These are phyloP conservation scores for Eremobia ochroleuca DNA, from an alignment of 2,888 invertebrate genomes.

Conservation along the genomic window DNA sequence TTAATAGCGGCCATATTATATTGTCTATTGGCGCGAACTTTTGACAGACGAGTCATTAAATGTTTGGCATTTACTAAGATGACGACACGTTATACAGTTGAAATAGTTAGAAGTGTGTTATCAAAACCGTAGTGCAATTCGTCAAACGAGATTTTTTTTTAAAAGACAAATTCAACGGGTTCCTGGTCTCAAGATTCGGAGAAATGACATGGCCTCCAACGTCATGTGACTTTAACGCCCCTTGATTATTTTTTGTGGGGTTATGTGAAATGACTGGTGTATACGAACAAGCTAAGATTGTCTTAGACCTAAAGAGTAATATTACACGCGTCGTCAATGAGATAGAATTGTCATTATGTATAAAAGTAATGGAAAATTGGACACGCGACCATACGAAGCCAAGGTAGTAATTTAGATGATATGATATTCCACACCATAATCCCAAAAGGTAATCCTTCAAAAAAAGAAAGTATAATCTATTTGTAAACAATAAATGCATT, in stretches of 20 bases:
- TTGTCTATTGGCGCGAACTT: not conserved
- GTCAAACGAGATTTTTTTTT: not conserved
- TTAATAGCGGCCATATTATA: not conserved
- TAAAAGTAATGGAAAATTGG: too few species aligned
- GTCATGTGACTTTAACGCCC: not conserved
- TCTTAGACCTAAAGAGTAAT: not conserved
- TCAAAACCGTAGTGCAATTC: not conserved
- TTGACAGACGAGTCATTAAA: not conserved
- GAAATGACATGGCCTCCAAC: not conserved
- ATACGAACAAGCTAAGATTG: not conserved
- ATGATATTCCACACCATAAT: too few species aligned
- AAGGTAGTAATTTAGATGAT: too few species aligned
- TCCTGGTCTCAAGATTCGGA: not conserved
- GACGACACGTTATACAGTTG: too few species aligned
- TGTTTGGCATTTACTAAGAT: not conserved
- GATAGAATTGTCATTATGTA: too few species aligned
- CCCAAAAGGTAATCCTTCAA: too few species aligned
- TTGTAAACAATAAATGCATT: not conserved
- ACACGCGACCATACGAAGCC: too few species aligned
- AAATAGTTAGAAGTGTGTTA: too few species aligned
- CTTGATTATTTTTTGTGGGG: too few species aligned
- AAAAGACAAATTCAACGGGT: not conserved
- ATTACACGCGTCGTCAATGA: too few species aligned
- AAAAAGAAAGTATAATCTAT: not conserved
- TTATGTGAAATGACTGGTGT: too few species aligned